Conservation (phyloP, 2,113 vertebrate genomes). For the Nothoprocta pentlandii region DNA sequence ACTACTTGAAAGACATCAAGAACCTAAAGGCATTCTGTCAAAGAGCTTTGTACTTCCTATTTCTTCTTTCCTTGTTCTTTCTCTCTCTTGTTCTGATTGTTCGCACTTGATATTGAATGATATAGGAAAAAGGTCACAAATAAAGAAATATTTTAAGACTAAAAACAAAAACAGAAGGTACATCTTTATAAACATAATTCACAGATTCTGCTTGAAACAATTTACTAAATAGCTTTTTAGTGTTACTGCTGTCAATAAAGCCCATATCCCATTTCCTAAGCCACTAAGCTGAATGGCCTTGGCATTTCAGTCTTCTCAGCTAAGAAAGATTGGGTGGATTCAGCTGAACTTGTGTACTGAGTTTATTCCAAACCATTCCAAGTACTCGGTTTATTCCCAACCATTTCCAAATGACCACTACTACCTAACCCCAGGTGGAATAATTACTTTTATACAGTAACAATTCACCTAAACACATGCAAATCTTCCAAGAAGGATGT, state of each 20-base stretch:
- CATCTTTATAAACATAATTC: not conserved
- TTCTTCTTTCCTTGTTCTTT: constrained; percentile 37
- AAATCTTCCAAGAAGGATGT: not conserved
- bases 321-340: not conserved
- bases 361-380: too few species aligned
- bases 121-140: not conserved
- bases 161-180: not conserved
- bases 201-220: not conserved
- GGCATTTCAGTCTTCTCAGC: not conserved
- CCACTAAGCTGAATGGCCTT: not conserved
- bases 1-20: constrained; percentile 38
- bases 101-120: not conserved
- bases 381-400: not conserved
- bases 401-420: not conserved
- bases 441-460: not conserved
- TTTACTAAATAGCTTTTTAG: not conserved
- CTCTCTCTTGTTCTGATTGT: not conserved
- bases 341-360: not conserved
- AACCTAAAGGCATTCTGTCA: constrained; percentile 36
- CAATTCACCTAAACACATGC: not conserved
- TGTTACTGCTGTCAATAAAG: not conserved
- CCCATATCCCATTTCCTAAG: not conserved
- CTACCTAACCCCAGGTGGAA: not conserved
- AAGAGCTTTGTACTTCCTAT: constrained; percentile 39
- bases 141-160: not conserved